Evolutionary conservation across 2,888 invertebrate genomes (phyloP), one percentile per base, ranked within the genome.

Genomic region (Sphecodes monilicornis): DNA sequence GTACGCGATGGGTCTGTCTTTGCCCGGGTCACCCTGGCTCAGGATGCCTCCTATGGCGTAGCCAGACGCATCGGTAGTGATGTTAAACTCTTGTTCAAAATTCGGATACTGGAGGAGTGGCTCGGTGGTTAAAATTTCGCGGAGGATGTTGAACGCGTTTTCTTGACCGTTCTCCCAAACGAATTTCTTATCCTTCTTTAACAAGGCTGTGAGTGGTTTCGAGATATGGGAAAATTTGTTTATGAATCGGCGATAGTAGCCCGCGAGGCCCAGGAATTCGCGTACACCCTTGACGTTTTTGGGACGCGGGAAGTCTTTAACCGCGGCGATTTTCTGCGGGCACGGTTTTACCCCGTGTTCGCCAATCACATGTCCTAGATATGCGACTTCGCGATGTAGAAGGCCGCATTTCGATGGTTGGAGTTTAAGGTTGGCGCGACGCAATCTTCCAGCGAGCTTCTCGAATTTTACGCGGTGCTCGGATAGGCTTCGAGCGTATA

Each of bases 1-100:
- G n/a, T n/a, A n/a, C n/a, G n/a, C n/a, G n/a, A n/a, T n/a, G n/a
- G n/a, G n/a, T n/a, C n/a, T n/a, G n/a, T n/a, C n/a, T n/a, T n/a
- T n/a, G n/a, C n/a, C n/a, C n/a, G n/a, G n/a, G n/a, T n/a, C n/a
- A n/a, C n/a, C n/a, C n/a, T n/a, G n/a, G n/a, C n/a, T n/a, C n/a
- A n/a, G n/a, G n/a, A n/a, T n/a, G n/a, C n/a, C n/a, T n/a, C n/a
- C n/a, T n/a, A n/a, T n/a, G n/a, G 75, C 64, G 22, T 16, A 64
- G 18, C 64, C 75, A 3, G 75, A 75, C 1, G 75, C 75, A 13
- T 75, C 66, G 4, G 75, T 75, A 11, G 75, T 66, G 8, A 75
- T 22, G 1, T 46, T 66, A 8, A 75, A 66, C 2, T 43, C 43
- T 36, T 11, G 6, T 1, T 1, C 11, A 16, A 75, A 75, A 32